A percentile compares a stretch with the other conserved stretches of the same genome.
Conservation (phyloP, 2,888 invertebrate species). For the Sycophila texana region DNA sequence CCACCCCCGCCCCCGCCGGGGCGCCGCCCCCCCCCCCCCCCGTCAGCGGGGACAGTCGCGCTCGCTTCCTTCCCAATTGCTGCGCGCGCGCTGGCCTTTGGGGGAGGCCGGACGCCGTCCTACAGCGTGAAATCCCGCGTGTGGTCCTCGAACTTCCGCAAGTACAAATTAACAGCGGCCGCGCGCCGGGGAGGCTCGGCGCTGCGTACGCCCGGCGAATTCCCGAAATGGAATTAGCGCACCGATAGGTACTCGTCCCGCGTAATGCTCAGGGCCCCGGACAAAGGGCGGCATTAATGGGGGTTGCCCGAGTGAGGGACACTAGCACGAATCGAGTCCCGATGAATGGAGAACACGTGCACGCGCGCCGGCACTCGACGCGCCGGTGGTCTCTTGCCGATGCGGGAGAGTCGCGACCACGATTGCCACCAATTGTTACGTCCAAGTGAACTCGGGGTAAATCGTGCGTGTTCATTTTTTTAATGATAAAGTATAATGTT, state of each 20-base stretch:
- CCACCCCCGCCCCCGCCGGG: no score
- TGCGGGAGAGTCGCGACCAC: not conserved
- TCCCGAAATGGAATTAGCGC: conserved; percentile 51
- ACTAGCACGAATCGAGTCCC: not conserved
- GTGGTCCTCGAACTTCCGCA: conserved; percentile 45
- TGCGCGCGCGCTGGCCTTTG: not conserved
- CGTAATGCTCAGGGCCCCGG: conserved; percentile 10
- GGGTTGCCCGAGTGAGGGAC: not conserved
- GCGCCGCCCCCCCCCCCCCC: conserved; percentile 1
- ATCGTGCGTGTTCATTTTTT: conserved; percentile 28
- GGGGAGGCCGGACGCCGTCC: no score
- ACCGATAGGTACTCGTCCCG: conserved; percentile 41
- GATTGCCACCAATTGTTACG: not conserved
- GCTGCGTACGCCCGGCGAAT: conserved; percentile 17
- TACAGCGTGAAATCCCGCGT: conserved; percentile 37
- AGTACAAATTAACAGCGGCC: conserved; percentile 49
- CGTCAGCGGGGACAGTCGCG: not conserved
- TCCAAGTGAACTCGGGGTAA: conserved; percentile 24
- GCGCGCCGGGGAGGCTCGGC: not conserved
- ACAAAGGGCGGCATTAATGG: conserved; percentile 38
- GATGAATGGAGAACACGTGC: conserved; percentile 43
- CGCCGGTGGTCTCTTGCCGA: not conserved
- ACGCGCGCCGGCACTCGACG: not conserved
- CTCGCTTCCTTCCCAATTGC: not conserved
- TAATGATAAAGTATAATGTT: not conserved